Conservation (phyloP, 2,888 invertebrate species). For the Drosophila prostipennis region DNA sequence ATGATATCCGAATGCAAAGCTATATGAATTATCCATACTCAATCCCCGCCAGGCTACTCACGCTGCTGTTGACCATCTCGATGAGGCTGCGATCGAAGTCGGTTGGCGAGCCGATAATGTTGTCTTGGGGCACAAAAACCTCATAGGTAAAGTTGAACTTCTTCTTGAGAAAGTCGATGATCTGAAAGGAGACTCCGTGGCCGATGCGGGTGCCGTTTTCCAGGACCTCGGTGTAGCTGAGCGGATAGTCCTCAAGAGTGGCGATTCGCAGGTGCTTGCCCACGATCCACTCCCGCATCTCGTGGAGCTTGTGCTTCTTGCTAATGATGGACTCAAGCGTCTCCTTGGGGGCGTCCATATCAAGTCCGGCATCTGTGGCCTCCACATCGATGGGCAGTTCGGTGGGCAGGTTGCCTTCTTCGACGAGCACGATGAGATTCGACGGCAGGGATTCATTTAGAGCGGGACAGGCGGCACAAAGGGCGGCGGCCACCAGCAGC, state of each 20-base stretch:
- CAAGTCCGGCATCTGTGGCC: conserved; percentile 36
- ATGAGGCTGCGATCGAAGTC: conserved; percentile 87
- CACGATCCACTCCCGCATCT: conserved; percentile 76
- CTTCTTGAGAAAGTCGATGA: conserved; percentile 88
- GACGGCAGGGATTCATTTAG: conserved; percentile 53
- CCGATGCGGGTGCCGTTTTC: conserved; percentile 87
- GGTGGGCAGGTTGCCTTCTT: conserved; percentile 39
- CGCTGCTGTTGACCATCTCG: conserved; percentile 86
- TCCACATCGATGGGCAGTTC: conserved; percentile 46
- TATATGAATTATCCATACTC: background rate
- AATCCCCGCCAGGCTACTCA: conserved; percentile 36
- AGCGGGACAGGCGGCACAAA: conserved; percentile 76
- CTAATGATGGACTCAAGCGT: conserved; percentile 61
- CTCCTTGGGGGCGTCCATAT: conserved; percentile 51
- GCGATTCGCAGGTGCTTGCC: conserved; percentile 81
- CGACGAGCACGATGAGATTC: conserved; percentile 57
- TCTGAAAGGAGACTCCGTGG: conserved; percentile 89
- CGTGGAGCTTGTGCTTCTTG: conserved; percentile 63
- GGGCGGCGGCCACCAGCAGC: conserved; percentile 76
- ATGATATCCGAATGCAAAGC: too few species aligned
- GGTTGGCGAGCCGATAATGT: conserved; percentile 86
- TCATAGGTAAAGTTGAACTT: conserved; percentile 91
- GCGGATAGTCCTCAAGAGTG: conserved; percentile 86
- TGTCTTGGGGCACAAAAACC: conserved; percentile 87
- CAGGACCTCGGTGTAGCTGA: conserved; percentile 85